Evolutionary conservation across 1,140 invertebrate genomes (phyloP), one percentile per base, ranked within the genome.

Genomic region (Zaprionus africanus): DNA sequence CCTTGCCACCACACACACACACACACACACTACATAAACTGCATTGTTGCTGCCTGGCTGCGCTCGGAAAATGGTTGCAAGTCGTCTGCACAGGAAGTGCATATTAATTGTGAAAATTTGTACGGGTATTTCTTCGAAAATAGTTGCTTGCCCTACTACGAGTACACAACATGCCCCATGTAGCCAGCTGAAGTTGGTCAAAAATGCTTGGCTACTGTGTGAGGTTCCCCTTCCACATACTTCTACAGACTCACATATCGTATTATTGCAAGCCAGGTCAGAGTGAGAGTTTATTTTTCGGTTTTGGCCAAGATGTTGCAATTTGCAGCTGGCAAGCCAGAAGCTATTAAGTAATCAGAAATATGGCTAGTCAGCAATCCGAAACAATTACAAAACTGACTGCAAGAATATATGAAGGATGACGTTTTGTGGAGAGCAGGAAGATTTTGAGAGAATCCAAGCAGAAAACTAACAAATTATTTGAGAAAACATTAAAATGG

Each of bases 41-140:
- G 61, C 67, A 60, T 71, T 76, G 67, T 57, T 80, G 64, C 68
- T 78, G 75, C 60, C 57, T 72, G 74, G 68, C 58, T 87, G 83
- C 84, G 88, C 79, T 80, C 64, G 53, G 57, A 72, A 77, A 83
- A 71, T 81, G 74, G 64, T 64, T 79, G 84, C 81, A 90, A 88
- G 85, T 88, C 85, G 85, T 88, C 85, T 88, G 85, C 85, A 88
- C 86, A 81, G 85, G 85, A 88, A 88, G 85, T 82, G 85, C 85
- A 88, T 88, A 88, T 88, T 88, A 88, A 88, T 88, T 88, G 85
- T 88, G 85, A 88, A 88, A 88, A 88, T 88, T 88, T 88, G 85
- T 88, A 81, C 62, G 76, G 76, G 59, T 88, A 88, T 88, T 88
- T 88, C 85, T 84, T 84, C 78, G 84, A 88, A 87, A 90, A 84